A percentile compares a stretch with the other conserved stretches of the same genome.
These are phyloP conservation scores for Spinibarbus caldwelli DNA, from an alignment of 2,797 vertebrate species.

Conservation along the genomic window DNA sequence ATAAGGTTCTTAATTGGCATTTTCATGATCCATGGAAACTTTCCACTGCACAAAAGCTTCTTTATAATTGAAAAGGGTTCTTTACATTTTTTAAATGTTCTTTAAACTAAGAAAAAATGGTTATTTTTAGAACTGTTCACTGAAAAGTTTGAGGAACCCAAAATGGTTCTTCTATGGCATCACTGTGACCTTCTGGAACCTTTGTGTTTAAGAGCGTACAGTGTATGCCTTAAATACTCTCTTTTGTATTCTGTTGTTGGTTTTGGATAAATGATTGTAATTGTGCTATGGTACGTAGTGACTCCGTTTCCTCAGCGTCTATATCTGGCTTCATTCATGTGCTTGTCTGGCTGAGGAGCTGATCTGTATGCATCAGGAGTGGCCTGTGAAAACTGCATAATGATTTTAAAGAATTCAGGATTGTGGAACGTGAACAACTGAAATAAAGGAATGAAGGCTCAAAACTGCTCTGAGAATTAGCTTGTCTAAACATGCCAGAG, in stretches of 20 bases:
- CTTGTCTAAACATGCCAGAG: conserved; percentile 79
- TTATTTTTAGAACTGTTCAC: neutral
- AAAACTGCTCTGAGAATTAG: conserved; percentile 76
- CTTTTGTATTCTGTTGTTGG: neutral
- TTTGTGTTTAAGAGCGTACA: neutral
- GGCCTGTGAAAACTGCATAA: neutral
- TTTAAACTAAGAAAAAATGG: too few relatives aligned
- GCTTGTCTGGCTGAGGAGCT: conserved; percentile 19
- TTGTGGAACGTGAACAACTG: conserved; percentile 62
- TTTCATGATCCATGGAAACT: neutral
- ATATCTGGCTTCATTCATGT: neutral
- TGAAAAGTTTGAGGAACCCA: neutral
- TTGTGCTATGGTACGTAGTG: neutral
- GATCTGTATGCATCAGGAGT: conserved; percentile 43
- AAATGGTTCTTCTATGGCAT: neutral
- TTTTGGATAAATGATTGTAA: neutral
- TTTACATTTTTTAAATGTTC: too few relatives aligned
- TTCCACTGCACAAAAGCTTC: neutral
- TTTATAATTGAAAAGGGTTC: neutral
- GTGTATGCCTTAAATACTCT: neutral
- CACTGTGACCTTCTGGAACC: neutral
- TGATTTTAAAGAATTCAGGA: conserved; percentile 50
- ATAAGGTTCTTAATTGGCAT: neutral
- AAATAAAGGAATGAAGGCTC: conserved; percentile 75
- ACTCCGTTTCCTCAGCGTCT: too few relatives aligned